Evolutionary conservation across 2,888 invertebrate species (phyloP), one percentile per base, ranked within the genome.

Genomic region (Leptopilina myrica): DNA sequence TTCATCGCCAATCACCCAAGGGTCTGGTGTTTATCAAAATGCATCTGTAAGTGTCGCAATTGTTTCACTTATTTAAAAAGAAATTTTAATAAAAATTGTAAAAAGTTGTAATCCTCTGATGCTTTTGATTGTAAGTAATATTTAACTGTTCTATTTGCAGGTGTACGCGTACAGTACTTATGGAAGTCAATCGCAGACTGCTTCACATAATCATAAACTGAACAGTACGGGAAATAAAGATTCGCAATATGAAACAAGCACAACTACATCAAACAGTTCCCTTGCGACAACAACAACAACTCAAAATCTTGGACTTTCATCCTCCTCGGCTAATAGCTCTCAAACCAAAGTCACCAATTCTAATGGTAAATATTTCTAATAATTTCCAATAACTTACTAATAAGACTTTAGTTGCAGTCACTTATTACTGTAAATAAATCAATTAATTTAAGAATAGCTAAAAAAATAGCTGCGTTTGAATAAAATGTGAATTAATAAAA

Each of bases 301-400:
- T n/a, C 89, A 90, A 12, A 86, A 89, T 15, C 85, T 91, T 77
- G 89, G 90, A 65, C 88, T 91, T 59, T 88, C 90, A 15, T 90
- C 91, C 46, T 84, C 89, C 5, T 88, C 91, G 46, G 90, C 89
- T 20, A 91, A 89, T 78, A 89, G 87, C 81, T 90, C 91, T 0
- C 91, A 91, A 80, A 90, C 91, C 40, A 91, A 91, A 86, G 90
- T 90, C 6, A 90, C 91, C 6, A 90, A 87, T 86, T 90, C 91
- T 11, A 91, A 90, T 79, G 89, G 91, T 91, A 78, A 85, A 83
- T 40, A 76, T 33, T 65, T 12, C n/a, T 56, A 40, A 7, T 49
- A 43, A 59, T 12, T 78, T 59, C 77, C 43, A 26, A 77, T n/a
- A 46, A 5, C 46, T 46, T 46, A 46, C 7, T 46, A 9, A 9